Evolutionary conservation across 64 coral and sea anemone species (phyloP), one percentile per base, ranked within the genome.

Genomic region (Porites lutea): DNA sequence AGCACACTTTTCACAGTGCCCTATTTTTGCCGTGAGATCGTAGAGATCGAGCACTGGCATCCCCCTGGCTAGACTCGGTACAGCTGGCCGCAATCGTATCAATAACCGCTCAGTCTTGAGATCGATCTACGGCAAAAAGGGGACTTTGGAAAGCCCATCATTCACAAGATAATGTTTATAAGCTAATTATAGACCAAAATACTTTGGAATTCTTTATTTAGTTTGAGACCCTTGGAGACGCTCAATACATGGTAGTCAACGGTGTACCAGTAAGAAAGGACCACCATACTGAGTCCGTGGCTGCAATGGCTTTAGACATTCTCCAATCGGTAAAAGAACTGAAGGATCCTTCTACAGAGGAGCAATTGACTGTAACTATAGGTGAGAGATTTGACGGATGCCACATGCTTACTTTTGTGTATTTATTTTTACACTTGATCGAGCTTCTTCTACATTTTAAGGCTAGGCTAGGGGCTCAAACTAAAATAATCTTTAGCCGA

Each of bases 151-250:
- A 37, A 37, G 27, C 27, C 27, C 27, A 37, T 9, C 70, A 23
- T 9, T 9, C 70, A 72, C 6, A 9, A 46, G 7, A 46, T 1
- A 46, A 46, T 27, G 4, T 0, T 27, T 46, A 27, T 27, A 73
- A 73, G 7, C 8, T 5, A 6, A 4, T 46, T 13, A 1, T 73
- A 13, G 45, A 46, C 70, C 7, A 73, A 73, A 73, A 6, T 10
- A 10, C 20, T 9, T 27, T 6, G n/a, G 79, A 12, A 22, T 37
- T 27, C 80, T 16, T 6, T 69, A 21, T 55, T 7, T 82, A 97
- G 95, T 97, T 97, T 75, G 95, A 97, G 76, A 94, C 95, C 16
- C 88, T 97, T 18, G 95, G 95, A 66, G 95, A 94, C 63, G 95
- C 95, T 13, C 83, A 94, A 23, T 97, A 97, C 58, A 97, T 97